Conservation (phyloP, 2,888 invertebrate species). For the Meliscaeva auricollis region DNA sequence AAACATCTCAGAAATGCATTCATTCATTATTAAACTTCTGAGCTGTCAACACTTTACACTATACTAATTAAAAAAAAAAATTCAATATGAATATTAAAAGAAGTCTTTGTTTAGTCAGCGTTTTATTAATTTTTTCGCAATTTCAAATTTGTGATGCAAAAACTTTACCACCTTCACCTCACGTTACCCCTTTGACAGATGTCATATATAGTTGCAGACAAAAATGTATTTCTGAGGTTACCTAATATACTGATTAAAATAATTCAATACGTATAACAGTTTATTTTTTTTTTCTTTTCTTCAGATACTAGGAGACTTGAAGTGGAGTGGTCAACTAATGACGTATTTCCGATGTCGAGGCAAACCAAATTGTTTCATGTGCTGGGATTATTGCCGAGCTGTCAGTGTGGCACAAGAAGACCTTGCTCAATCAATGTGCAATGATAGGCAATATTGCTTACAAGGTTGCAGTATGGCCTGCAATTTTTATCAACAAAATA, state of each 20-base stretch:
- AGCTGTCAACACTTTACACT: not conserved
- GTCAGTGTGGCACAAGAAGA: slow-evolving; percentile 25
- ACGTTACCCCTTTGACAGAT: not conserved
- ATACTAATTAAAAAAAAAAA: not conserved
- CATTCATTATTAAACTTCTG: not conserved
- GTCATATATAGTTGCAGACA: slow-evolving; percentile 30
- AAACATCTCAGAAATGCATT: not conserved
- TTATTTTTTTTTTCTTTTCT: slow-evolving; percentile 8
- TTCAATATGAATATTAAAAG: slow-evolving; percentile 17
- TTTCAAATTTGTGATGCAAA: slow-evolving; percentile 1
- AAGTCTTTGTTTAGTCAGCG: not conserved
- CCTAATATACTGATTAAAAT: not conserved
- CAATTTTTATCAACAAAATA: slow-evolving; percentile 41
- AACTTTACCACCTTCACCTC: not conserved
- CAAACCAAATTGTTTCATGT: slow-evolving; percentile 65
- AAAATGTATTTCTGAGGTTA: slow-evolving; percentile 53
- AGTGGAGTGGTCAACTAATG: slow-evolving; percentile 13
- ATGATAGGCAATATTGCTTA: slow-evolving; percentile 58
- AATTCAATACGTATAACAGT: not conserved
- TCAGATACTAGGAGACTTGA: slow-evolving; percentile 33
- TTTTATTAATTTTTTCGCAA: slow-evolving; percentile 6
- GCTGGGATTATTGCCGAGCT: slow-evolving; percentile 70
- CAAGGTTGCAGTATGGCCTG: slow-evolving; percentile 63
- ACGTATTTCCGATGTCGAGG: slow-evolving; percentile 42
- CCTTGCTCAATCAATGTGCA: slow-evolving; percentile 57